Percentiles rank a stretch among this genome's conserved stretches.
These are phyloP conservation scores for Ruditapes philippinarum DNA, from an alignment of 1,140 invertebrate genomes.

Conservation along the genomic window DNA sequence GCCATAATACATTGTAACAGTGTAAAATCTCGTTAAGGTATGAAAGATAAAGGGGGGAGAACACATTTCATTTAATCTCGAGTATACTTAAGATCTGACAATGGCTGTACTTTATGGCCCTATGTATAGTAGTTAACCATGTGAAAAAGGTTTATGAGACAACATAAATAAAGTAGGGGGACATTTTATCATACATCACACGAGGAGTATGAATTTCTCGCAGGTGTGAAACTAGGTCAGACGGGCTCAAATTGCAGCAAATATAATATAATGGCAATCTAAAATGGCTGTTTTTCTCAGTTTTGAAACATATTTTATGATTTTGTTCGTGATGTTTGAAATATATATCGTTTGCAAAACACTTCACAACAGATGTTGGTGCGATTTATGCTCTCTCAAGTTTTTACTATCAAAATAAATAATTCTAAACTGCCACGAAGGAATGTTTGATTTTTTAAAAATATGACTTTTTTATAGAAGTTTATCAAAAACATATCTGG, in stretches of 20 bases:
- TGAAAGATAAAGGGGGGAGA: not conserved
- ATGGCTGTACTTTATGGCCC: conserved; percentile 10
- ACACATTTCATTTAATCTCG: not conserved
- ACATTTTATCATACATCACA: conserved; percentile 27
- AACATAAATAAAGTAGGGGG: conserved; percentile 15
- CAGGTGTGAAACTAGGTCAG: conserved; percentile 38
- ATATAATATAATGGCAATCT: conserved; percentile 1
- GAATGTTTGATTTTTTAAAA: not conserved
- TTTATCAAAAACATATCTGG: no score
- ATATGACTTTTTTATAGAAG: no score
- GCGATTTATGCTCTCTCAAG: conserved; percentile 36
- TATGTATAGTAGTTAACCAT: conserved; percentile 18
- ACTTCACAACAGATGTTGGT: conserved; percentile 30
- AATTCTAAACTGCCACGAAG: not conserved
- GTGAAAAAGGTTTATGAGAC: conserved; percentile 24
- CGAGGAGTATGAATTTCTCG: not conserved
- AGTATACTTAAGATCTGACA: conserved; percentile 1
- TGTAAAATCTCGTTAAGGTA: not conserved
- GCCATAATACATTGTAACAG: no score
- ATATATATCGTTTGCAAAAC: conserved; percentile 9
- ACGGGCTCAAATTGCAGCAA: conserved; percentile 27
- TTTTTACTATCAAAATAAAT: conserved; percentile 31
- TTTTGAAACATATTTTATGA: conserved; percentile 43
- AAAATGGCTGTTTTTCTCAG: conserved; percentile 2
- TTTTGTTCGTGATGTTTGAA: not conserved